These are phyloP conservation scores for Hemicrepidius hirtus DNA, from an alignment of 2,888 invertebrate species.

Conservation along the genomic window DNA sequence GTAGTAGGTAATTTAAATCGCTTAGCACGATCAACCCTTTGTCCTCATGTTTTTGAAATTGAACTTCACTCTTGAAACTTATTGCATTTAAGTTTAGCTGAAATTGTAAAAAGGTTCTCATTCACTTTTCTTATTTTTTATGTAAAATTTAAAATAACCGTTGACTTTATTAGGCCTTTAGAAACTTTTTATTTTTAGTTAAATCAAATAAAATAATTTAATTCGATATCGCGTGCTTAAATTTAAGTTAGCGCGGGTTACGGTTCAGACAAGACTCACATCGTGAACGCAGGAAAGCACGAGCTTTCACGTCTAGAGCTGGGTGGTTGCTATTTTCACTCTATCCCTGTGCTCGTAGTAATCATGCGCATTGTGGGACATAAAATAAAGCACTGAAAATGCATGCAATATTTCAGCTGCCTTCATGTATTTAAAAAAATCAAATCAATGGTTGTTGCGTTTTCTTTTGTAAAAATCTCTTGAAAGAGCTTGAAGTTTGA, in stretches of 20 bases:
- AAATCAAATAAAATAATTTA: conserved; percentile 3
- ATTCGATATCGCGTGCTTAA: conserved; percentile 28
- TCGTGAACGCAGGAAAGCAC: conserved; percentile 43
- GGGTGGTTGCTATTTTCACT: conserved; percentile 48
- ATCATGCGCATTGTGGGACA: conserved; percentile 39
- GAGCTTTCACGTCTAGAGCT: conserved; percentile 47
- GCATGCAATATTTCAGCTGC: neutral
- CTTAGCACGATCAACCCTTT: conserved; percentile 17
- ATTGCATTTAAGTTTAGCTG: neutral
- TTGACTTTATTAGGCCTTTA: neutral
- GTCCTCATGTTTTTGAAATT: conserved; percentile 16
- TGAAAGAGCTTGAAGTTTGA: neutral
- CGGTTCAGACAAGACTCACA: conserved; percentile 31
- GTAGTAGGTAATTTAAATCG: conserved; percentile 12
- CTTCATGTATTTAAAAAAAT: neutral
- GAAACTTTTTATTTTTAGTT: neutral
- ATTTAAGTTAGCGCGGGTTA: conserved; percentile 34
- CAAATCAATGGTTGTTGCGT: no score
- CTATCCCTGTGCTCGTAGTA: conserved; percentile 40
- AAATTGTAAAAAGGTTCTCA: neutral
- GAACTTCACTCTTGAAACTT: conserved; percentile 22
- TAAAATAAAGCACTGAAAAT: conserved; percentile 11
- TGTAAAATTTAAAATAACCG: neutral
- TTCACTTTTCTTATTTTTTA: conserved; percentile 7
- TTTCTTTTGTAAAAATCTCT: no score